phyloP scores from a whole-genome alignment of 2,113 vertebrate genomes.

The Speoplatyrhinus poulsoni region DNA sequence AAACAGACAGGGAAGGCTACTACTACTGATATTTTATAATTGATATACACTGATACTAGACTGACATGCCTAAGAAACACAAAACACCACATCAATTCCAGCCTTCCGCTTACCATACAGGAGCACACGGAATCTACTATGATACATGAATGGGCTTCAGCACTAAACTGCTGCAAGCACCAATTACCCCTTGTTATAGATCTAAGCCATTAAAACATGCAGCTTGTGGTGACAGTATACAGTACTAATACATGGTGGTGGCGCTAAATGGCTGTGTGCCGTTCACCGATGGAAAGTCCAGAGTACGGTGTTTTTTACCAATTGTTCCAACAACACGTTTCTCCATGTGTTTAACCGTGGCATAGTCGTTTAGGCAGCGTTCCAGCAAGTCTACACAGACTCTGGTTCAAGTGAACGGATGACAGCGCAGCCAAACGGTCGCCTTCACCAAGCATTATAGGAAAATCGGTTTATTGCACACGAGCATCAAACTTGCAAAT shows the following conservation, averaged over 20 bases:
- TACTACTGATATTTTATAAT: constrained; percentile 55
- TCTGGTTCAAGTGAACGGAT: constrained; percentile 33
- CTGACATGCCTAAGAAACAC: constrained; percentile 74
- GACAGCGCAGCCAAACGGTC: constrained; percentile 15
- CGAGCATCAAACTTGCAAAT: constrained; percentile 71
- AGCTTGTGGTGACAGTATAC: constrained; percentile 65
- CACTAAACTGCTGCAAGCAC: constrained; percentile 57
- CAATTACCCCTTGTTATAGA: constrained; percentile 27
- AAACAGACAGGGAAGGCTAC: constrained; percentile 51
- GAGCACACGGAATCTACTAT: constrained; percentile 57
- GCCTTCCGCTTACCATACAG: constrained; percentile 47
- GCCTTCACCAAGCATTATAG: constrained; percentile 2
- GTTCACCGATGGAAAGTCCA: constrained; percentile 38
- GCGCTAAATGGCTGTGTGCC: constrained; percentile 40
- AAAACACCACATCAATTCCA: constrained; percentile 54
- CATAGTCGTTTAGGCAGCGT: constrained; percentile 52
- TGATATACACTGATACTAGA: constrained; percentile 61
- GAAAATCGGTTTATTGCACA: constrained; percentile 72
- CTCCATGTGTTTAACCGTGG: constrained; percentile 43
- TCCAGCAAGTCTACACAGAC: constrained; percentile 36
- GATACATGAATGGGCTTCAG: constrained; percentile 57
- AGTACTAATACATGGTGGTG: constrained; percentile 61
- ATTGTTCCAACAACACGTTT: constrained; percentile 35
- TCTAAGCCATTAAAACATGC: constrained; percentile 70
- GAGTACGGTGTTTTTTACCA: constrained; percentile 50